These are phyloP conservation scores for Mionectes olivaceus DNA, from an alignment of 2,797 vertebrate species.

Conservation along the genomic window DNA sequence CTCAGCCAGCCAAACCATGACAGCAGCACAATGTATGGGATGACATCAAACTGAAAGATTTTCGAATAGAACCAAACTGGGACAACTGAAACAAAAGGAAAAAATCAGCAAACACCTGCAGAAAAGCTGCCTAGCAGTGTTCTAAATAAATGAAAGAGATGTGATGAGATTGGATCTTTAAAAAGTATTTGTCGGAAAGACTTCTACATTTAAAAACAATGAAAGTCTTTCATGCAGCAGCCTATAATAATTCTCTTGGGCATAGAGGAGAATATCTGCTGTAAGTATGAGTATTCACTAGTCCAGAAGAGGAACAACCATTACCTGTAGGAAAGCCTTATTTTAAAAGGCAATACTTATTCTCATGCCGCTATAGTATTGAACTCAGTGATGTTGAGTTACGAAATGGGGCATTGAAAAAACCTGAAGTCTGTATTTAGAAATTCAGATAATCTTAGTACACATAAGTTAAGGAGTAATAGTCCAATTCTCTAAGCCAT, in stretches of 20 bases:
- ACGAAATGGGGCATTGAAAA: neutral
- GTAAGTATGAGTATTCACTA: neutral
- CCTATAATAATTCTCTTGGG: conserved; percentile 17
- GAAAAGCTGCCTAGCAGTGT: conserved; percentile 29
- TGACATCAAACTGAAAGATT: neutral
- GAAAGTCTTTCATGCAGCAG: neutral
- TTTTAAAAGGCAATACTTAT: neutral
- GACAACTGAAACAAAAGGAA: conserved; percentile 21
- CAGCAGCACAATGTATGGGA: neutral
- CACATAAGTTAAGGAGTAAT: neutral
- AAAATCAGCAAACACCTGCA: conserved; percentile 20
- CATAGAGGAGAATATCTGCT: neutral
- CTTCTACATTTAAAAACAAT: conserved; percentile 37
- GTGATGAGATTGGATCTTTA: conserved; percentile 15
- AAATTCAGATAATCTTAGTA: neutral
- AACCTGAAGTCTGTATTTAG: neutral
- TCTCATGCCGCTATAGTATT: neutral
- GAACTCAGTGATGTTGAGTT: neutral
- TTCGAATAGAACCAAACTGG: conserved; percentile 36
- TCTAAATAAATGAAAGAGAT: neutral
- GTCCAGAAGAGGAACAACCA: neutral
- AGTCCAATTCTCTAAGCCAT: neutral
- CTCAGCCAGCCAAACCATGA: conserved; percentile 54
- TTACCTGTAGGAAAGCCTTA: neutral
- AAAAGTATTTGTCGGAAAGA: neutral